Evolutionary conservation across 2,113 vertebrate species (phyloP), one percentile per base, ranked within the genome.

Genomic region (Anolis carolinensis): DNA sequence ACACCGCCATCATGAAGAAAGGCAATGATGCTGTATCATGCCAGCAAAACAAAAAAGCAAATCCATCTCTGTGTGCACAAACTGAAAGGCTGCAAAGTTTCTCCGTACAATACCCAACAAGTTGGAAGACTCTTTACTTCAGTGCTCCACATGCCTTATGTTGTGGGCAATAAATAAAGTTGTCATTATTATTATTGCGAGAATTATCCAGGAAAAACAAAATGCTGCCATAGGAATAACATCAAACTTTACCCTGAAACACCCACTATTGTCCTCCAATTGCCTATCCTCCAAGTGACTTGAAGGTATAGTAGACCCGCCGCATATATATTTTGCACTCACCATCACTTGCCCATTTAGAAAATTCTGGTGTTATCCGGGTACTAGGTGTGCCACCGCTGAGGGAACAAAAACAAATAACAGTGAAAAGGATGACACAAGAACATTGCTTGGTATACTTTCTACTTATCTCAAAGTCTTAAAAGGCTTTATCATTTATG

Each of bases 281-380:
- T 4, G 34, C 25, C 52, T 63, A 44, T 44, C 39, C 39, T 79
- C 27, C 79, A 70, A 81, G 44, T 4, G 48, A 18, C 52, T 63
- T 34, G 67, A 9, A 72, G 21, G 34, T 18, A 59, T 18, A 7
- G n/a, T 4, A 39, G 13, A 62, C n/a, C 23, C 50, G n/a, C 63
- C 25, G 48, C 63, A 55, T 25, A 84, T 20, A 36, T 39, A 11
- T 83, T 79, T 52, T 83, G 68, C 81, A 96, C 98, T 98, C 91
- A 99, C 99, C 99, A 0, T 99, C 99, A 3, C 94, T 99, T 92
- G 97, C 98, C 99, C 99, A 99, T 91, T 99, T 99, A 88, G 99
- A 99, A 94, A 99, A 99, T 91, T 99, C 99, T 0, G 99, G 97
- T 2, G 98, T 98, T 98, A 99, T 98, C 95, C 99, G 97, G 92